Conservation (phyloP, 1,140 invertebrate species). For the Trachelipus rathkii region DNA sequence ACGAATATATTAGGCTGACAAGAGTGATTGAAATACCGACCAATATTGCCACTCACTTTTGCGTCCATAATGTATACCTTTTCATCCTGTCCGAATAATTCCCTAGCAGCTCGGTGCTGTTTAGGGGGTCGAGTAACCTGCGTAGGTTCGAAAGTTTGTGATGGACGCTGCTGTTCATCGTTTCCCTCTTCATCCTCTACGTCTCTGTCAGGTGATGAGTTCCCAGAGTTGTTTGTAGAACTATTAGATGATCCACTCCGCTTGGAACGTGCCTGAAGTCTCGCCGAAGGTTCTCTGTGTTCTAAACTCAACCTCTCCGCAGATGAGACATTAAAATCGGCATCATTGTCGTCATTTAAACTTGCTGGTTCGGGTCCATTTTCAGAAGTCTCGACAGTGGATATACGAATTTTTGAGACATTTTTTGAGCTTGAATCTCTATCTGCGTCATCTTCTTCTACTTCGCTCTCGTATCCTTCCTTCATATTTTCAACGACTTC, state of each 20-base stretch:
- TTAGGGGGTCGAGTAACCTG: slow-evolving; percentile 20
- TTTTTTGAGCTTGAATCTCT: neutral
- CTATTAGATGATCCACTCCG: neutral
- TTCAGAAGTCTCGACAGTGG: neutral
- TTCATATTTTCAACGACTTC: slow-evolving; percentile 86
- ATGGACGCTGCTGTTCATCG: slow-evolving; percentile 34
- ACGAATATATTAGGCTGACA: slow-evolving; percentile 94
- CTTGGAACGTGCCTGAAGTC: slow-evolving; percentile 14
- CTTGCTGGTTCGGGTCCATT: neutral
- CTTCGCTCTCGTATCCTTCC: slow-evolving; percentile 76
- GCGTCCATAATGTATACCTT: slow-evolving; percentile 89
- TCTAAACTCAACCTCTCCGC: neutral
- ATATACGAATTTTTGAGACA: neutral
- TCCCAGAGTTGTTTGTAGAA: neutral
- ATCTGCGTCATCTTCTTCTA: slow-evolving; percentile 49
- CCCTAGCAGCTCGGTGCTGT: slow-evolving; percentile 58
- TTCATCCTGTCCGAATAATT: slow-evolving; percentile 73
- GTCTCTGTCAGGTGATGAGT: neutral
- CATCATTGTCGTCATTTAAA: neutral
- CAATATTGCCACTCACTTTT: slow-evolving; percentile 90
- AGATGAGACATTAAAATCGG: neutral
- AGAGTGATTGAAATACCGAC: slow-evolving; percentile 91
- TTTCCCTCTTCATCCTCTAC: neutral
- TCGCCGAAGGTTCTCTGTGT: slow-evolving; percentile 2
- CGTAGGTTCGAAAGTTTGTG: slow-evolving; percentile 31